phyloP scores from a whole-genome alignment of 2,797 vertebrate species.

The Hybognathus amarus region DNA sequence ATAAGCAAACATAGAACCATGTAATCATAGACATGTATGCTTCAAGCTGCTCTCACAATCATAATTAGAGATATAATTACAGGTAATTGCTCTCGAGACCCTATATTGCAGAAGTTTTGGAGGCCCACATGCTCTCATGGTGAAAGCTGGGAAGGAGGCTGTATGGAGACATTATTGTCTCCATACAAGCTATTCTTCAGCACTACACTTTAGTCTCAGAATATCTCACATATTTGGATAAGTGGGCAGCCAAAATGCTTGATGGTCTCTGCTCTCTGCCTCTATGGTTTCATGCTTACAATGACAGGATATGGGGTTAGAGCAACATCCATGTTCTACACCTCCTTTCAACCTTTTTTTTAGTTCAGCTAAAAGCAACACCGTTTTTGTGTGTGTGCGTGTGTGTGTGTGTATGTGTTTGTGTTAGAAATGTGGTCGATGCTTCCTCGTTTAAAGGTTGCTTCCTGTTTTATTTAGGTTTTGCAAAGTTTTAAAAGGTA shows the following conservation, averaged over 20 bases:
- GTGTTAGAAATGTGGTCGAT: conserved; percentile 66
- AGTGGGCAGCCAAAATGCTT: conserved; percentile 48
- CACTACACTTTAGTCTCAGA: neutral
- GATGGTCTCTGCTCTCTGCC: conserved; percentile 48
- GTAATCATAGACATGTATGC: neutral
- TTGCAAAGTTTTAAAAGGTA: conserved; percentile 1
- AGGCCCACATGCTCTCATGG: conserved; percentile 11
- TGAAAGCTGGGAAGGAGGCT: conserved; percentile 6
- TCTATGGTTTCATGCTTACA: conserved; percentile 62
- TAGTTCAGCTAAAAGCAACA: conserved; percentile 67
- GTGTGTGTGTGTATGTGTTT: conserved; percentile 49
- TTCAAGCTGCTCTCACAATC: conserved; percentile 13
- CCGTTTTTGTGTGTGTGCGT: conserved; percentile 55
- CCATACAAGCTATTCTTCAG: conserved; percentile 8
- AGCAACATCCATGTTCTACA: conserved; percentile 69
- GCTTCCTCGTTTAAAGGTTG: conserved; percentile 60
- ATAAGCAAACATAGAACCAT: neutral
- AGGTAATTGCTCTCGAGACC: conserved; percentile 1
- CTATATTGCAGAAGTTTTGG: neutral
- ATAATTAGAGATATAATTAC: conserved; percentile 1
- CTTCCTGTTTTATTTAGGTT: conserved; percentile 29
- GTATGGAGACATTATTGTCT: conserved; percentile 3
- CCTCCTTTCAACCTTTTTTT: conserved; percentile 70
- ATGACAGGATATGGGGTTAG: conserved; percentile 73
- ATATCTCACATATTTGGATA: conserved; percentile 45